These are phyloP conservation scores for Siniperca knerii DNA, from an alignment of 2,113 vertebrate species.

Conservation along the genomic window DNA sequence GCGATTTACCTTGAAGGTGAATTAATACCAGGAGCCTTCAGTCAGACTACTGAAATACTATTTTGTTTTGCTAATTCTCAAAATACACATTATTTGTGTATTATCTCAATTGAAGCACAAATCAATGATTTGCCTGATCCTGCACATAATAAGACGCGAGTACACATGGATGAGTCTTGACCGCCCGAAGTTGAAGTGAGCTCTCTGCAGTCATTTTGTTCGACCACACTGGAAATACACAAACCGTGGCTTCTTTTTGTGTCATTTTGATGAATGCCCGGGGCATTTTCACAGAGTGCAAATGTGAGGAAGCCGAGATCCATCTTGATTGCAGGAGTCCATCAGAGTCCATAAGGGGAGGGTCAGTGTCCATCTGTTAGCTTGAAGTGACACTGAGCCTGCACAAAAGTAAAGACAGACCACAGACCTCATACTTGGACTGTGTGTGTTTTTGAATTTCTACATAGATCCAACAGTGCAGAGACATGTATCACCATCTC, in stretches of 20 bases:
- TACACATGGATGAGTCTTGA: background rate
- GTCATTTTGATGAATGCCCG: conserved; percentile 80
- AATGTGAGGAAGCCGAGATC: conserved; percentile 77
- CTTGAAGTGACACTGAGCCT: conserved; percentile 85
- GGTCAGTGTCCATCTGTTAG: conserved; percentile 91
- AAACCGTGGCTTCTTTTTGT: conserved; percentile 53
- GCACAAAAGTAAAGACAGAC: conserved; percentile 62
- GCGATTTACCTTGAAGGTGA: conserved; percentile 68
- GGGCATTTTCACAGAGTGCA: conserved; percentile 75
- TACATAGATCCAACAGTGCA: conserved; percentile 9
- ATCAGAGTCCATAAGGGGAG: conserved; percentile 80
- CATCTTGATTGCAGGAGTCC: conserved; percentile 81
- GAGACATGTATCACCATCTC: background rate
- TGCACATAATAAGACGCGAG: conserved; percentile 7
- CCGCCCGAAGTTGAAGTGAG: conserved; percentile 42
- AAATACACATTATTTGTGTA: conserved; percentile 55
- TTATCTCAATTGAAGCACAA: conserved; percentile 48
- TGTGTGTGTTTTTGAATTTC: conserved; percentile 33
- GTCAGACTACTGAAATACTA: conserved; percentile 37
- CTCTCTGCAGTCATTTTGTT: conserved; percentile 22
- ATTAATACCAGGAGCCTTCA: conserved; percentile 52
- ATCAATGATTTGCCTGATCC: conserved; percentile 63
- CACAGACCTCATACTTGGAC: conserved; percentile 51
- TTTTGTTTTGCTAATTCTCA: conserved; percentile 56
- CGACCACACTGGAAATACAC: conserved; percentile 54